Evolutionary conservation across 2,888 invertebrate species (phyloP).

Genomic region (Epiblema foenella): DNA sequence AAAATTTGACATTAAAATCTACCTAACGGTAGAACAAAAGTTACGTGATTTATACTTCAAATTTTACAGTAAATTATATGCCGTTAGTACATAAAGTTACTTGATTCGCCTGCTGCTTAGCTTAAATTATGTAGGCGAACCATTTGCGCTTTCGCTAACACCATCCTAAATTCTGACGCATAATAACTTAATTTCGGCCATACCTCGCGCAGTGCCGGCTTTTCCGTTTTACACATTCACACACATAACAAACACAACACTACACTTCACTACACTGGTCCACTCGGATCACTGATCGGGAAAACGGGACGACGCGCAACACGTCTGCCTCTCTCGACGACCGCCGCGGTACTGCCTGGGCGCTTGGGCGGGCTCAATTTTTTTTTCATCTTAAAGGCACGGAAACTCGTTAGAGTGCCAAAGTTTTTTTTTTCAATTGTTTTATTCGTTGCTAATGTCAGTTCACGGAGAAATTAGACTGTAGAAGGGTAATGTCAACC

Average conservation of each 20-base stretch:
- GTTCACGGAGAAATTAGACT: background rate
- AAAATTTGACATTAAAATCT: too few species aligned
- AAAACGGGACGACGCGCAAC: constrained; percentile 17
- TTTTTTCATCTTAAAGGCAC: constrained; percentile 35
- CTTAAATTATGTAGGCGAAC: background rate
- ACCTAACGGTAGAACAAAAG: too few species aligned
- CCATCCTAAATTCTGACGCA: background rate
- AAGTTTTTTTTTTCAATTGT: constrained; percentile 52
- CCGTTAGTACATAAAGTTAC: too few species aligned
- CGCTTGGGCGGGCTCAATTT: constrained; percentile 36
- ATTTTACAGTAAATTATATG: too few species aligned
- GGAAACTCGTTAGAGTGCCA: constrained; percentile 50
- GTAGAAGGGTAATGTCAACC: constrained; percentile 4
- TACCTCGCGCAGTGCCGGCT: constrained; percentile 61
- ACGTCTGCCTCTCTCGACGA: constrained; percentile 57
- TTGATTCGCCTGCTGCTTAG: too few species aligned
- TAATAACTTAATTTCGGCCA: constrained; percentile 55
- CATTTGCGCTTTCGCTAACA: background rate
- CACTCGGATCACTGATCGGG: constrained; percentile 14
- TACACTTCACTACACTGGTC: constrained; percentile 28
- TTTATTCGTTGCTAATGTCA: constrained; percentile 50
- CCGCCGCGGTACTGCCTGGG: constrained; percentile 67
- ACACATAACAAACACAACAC: constrained; percentile 53
- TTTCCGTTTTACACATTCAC: constrained; percentile 66
- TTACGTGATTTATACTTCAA: too few species aligned